phyloP scores from a whole-genome alignment of 2,888 invertebrate genomes.

The Ischnura elegans region DNA sequence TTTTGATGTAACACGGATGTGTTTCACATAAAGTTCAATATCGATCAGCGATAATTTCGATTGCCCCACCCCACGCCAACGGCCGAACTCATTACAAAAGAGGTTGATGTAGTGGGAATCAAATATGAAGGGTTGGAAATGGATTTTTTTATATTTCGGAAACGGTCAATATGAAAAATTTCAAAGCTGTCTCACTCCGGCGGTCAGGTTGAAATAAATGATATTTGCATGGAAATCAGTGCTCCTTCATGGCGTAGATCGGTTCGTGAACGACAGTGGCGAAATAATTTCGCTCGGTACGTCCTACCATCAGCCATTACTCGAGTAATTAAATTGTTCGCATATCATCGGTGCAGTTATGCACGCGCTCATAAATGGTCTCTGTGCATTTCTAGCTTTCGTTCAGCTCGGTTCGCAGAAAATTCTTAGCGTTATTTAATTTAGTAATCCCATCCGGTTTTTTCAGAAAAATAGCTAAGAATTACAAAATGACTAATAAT shows the following conservation, averaged over 20 bases:
- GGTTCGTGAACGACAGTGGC: not conserved
- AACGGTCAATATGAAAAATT: not conserved
- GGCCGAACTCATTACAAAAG: slow-evolving; percentile 43
- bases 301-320: not conserved
- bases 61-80: slow-evolving; percentile 66
- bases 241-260: not conserved
- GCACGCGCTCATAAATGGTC: too few species aligned
- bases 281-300: not conserved
- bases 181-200: not conserved
- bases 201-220: not conserved
- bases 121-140: not conserved
- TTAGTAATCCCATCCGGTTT: too few species aligned
- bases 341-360: not conserved
- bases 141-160: not conserved
- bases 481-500: too few species aligned
- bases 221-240: not conserved
- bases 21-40: slow-evolving; percentile 14
- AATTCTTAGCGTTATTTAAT: too few species aligned
- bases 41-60: slow-evolving; percentile 49
- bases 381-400: too few species aligned
- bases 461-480: too few species aligned
- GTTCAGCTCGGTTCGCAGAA: too few species aligned
- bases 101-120: slow-evolving; percentile 3
- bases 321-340: not conserved
- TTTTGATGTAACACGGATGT: not conserved